Evolutionary conservation across 2,888 invertebrate genomes (phyloP).

Genomic region (Conistra vaccinii): DNA sequence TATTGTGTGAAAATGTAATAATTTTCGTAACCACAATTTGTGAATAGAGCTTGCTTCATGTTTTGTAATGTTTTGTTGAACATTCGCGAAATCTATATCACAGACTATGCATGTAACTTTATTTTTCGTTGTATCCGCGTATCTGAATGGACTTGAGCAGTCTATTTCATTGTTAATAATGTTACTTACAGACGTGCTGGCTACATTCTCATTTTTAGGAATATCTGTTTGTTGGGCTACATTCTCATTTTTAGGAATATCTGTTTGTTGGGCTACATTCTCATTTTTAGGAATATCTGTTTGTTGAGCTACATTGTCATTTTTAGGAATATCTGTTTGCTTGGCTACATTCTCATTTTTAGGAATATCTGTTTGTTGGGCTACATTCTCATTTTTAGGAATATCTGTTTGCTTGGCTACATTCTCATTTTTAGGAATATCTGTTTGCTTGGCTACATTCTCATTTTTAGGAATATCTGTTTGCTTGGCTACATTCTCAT

Average conservation of each 20-base stretch:
- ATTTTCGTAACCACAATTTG: rapidly evolving
- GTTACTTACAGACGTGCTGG: background rate
- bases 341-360: background rate
- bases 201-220: background rate
- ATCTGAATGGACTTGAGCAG: background rate
- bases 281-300: too few species aligned
- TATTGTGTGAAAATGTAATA: background rate
- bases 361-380: background rate
- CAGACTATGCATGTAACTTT: background rate
- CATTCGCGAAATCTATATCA: background rate
- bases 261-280: too few species aligned
- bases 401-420: too few species aligned
- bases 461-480: too few species aligned
- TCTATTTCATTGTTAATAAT: background rate
- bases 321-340: too few species aligned
- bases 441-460: too few species aligned
- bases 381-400: background rate
- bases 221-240: too few species aligned
- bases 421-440: too few species aligned
- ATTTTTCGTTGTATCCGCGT: background rate
- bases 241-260: too few species aligned
- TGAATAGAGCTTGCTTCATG: background rate
- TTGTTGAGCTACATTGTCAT: too few species aligned
- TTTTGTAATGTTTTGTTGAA: background rate
- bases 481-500: too few species aligned